A percentile compares a stretch with the other conserved stretches of the same genome.
These are phyloP conservation scores for Lithophane ornitopus DNA, from an alignment of 2,888 invertebrate genomes.

Conservation along the genomic window DNA sequence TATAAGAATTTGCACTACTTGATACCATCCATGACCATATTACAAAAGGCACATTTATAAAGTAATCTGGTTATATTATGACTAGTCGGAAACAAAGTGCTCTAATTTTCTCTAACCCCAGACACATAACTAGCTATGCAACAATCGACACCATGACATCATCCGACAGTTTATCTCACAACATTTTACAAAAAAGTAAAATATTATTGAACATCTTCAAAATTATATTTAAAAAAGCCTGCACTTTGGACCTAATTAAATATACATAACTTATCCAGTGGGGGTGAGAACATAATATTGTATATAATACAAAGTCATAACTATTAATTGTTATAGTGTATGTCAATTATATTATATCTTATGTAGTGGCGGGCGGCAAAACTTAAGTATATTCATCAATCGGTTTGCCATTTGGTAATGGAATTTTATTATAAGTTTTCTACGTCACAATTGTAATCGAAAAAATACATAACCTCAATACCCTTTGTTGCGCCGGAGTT, in stretches of 20 bases:
- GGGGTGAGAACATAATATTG: constrained; percentile 15
- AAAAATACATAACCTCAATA: neutral
- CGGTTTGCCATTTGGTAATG: neutral
- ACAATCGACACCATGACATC: constrained; percentile 11
- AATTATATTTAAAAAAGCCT: constrained; percentile 10
- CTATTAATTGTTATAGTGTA: constrained; percentile 42
- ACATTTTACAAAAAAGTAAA: constrained; percentile 4
- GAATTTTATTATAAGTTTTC: neutral
- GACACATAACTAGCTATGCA: neutral
- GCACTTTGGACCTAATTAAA: constrained; percentile 42
- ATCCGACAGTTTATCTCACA: constrained; percentile 16
- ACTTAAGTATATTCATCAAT: neutral
- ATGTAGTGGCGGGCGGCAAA: constrained; percentile 39
- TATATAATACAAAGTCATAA: constrained; percentile 25
- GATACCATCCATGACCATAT: neutral
- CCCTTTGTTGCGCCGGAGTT: neutral
- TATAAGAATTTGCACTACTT: too few relatives aligned
- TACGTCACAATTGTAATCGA: neutral
- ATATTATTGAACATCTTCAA: constrained; percentile 9
- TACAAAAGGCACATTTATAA: neutral
- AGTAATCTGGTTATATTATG: neutral
- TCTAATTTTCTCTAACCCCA: neutral
- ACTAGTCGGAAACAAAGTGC: neutral
- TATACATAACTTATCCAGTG: constrained; percentile 5
- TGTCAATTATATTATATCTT: constrained; percentile 53